Evolutionary conservation across 2,888 invertebrate genomes (phyloP), one percentile per base, ranked within the genome.

Genomic region (Leptopilina syphax): DNA sequence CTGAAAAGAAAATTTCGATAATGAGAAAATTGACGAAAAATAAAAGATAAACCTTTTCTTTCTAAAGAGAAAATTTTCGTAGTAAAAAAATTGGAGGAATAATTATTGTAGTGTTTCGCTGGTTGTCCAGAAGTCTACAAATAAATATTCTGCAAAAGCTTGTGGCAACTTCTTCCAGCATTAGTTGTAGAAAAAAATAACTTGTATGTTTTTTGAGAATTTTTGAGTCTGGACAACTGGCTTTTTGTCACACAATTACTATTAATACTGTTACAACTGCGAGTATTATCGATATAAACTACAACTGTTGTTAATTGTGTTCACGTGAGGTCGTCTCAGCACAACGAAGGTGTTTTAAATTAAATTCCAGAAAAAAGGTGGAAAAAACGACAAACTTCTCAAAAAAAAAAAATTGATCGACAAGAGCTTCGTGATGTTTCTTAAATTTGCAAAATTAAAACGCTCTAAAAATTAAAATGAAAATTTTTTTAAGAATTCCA

Each of bases 251-350:
- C 34, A 68, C 27, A 73, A 73, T 47, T 78, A 78, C 27, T 70
- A 54, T 73, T 73, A 81, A 60, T 77, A 65, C 66, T 66, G 65
- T 66, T 65, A 77, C 47, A 65, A 27, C 50, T 65, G 47, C 73
- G 70, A 78, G 41, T 82, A 83, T 82, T 79, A 82, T 73, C 83
- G 68, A 79, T 77, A 82, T 80, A 79, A 34, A 80, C 76, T 81
- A 70, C 78, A 82, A 83, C 81, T 83, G 80, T 84, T 83, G 84
- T 84, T 84, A 77, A 85, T 84, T 83, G 84, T 86, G 83, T 84
- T 85, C 83, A 84, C 79, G 81, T 27, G 66, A 77, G 77, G 54
- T 47, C 77, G 66, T 81, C 73, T 81, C 66, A 60, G 79, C 80
- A 78, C 54, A 77, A 78, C 73, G 80, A 76, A 79, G 77, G 81